Evolutionary conservation across 2,797 vertebrate species (phyloP).

Genomic region (Mycteria americana): DNA sequence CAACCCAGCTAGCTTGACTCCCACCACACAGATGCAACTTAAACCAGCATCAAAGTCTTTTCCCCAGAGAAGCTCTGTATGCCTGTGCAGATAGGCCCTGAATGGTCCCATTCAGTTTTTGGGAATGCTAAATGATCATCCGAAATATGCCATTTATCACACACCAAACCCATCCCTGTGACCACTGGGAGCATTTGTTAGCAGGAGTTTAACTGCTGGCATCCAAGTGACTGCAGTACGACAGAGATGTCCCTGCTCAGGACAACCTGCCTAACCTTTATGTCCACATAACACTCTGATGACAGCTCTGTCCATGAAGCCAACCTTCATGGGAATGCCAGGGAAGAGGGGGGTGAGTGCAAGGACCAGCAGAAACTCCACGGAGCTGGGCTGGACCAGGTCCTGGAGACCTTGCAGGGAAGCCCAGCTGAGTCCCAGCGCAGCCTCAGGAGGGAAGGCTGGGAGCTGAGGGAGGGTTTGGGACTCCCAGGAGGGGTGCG

Average conservation of each 20-base stretch:
- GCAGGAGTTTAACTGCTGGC: background rate
- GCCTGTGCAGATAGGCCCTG: background rate
- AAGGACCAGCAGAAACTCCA: background rate
- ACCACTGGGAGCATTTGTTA: background rate
- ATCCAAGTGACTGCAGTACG: background rate
- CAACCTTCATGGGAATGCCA: background rate
- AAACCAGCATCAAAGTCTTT: background rate
- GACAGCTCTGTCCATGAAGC: background rate
- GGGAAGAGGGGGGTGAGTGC: background rate
- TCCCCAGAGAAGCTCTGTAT: background rate
- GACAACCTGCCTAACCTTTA: background rate
- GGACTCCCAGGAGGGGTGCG: rapidly evolving
- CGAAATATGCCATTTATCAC: background rate
- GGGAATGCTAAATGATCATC: background rate
- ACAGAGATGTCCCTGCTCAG: background rate
- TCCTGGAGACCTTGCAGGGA: background rate
- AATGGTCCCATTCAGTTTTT: background rate
- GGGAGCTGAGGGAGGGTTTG: background rate
- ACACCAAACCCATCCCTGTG: background rate
- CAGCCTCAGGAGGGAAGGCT: background rate
- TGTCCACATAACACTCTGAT: background rate
- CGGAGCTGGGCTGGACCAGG: background rate
- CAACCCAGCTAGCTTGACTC: background rate
- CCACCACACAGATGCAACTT: background rate
- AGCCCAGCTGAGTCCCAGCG: background rate